Percentiles rank a stretch among this genome's conserved stretches.
Evolutionary conservation across 2,113 vertebrate species (phyloP).

Genomic region (Pterocles orientalis): DNA sequence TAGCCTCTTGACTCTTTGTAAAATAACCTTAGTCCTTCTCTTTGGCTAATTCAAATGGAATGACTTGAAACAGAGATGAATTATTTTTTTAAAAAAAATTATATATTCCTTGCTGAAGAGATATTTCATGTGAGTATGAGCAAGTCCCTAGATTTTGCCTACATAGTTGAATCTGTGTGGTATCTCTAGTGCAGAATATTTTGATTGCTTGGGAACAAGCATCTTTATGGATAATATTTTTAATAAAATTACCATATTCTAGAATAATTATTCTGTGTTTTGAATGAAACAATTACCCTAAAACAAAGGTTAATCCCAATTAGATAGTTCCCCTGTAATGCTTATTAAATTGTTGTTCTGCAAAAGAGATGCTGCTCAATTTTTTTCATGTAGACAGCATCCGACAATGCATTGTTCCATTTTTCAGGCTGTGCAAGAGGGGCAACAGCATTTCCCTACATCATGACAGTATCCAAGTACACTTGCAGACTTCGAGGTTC

Average conservation of each 20-base stretch:
- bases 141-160: not conserved
- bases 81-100: not conserved
- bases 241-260: not conserved
- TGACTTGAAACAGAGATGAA: not conserved
- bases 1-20: not conserved
- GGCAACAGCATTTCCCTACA: not conserved
- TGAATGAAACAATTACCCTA: not conserved
- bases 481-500: not conserved
- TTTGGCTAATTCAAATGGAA: not conserved
- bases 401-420: not conserved
- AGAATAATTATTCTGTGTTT: not conserved
- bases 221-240: not conserved
- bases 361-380: not conserved
- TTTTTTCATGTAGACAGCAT: not conserved
- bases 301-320: not conserved
- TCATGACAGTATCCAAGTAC: not conserved
- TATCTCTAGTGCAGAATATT: not conserved
- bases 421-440: not conserved
- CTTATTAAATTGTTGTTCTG: not conserved
- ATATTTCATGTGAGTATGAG: not conserved
- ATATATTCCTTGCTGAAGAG: not conserved
- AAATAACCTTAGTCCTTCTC: not conserved
- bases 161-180: not conserved
- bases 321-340: too few species aligned
- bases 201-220: not conserved